Evolutionary conservation across 2,113 vertebrate genomes (phyloP).

Genomic region (Athene cunicularia): DNA sequence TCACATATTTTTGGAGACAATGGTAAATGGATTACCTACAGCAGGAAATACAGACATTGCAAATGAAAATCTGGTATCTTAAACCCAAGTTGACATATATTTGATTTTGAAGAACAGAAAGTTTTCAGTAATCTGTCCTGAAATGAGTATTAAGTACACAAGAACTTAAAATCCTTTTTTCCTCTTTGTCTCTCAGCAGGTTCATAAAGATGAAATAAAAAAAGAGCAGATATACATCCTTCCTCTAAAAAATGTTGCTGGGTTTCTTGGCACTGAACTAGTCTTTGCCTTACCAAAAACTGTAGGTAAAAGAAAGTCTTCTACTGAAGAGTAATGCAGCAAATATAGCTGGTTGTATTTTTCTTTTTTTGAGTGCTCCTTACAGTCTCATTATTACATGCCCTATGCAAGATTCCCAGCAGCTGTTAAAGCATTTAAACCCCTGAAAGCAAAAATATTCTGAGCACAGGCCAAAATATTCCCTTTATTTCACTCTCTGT

Average conservation of each 20-base stretch:
- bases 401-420: neutral
- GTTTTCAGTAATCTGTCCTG: neutral
- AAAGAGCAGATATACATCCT: neutral
- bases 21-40: neutral
- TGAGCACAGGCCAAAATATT: neutral
- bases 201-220: neutral
- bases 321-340: neutral
- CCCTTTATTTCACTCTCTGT: neutral
- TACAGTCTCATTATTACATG: slow-evolving; percentile 1
- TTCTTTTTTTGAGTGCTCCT: neutral
- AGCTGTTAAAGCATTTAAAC: slow-evolving; percentile 17
- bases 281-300: neutral
- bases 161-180: slow-evolving; percentile 2
- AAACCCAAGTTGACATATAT: neutral
- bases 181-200: neutral
- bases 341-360: neutral
- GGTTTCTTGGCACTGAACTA: neutral
- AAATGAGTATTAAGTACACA: neutral
- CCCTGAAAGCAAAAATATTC: slow-evolving; percentile 23
- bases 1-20: neutral
- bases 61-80: neutral
- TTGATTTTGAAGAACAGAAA: slow-evolving; percentile 1
- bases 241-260: neutral
- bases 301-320: neutral
- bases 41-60: neutral